Evolutionary conservation across 92 coral and sea anemone genomes (phyloP).

Genomic region (Bergia sp.): DNA sequence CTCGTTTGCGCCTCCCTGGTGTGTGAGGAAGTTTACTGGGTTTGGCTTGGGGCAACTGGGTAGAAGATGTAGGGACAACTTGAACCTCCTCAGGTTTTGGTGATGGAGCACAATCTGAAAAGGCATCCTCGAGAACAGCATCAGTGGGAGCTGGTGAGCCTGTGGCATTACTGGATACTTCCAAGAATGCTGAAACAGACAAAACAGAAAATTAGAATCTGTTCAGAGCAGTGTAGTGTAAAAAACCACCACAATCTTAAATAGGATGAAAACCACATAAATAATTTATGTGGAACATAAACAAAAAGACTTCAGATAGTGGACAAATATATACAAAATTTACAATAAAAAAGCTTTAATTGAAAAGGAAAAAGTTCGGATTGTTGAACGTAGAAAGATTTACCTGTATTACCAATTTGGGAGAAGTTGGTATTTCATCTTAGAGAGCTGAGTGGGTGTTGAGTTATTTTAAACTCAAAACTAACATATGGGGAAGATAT

Average conservation of each 20-base stretch:
- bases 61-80: slow-evolving; percentile 2
- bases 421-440: too few species aligned
- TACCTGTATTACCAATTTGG: too few species aligned
- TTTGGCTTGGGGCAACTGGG: neutral
- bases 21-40: neutral
- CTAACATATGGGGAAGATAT: too few species aligned
- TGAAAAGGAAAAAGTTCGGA: too few species aligned
- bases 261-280: neutral
- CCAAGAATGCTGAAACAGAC: neutral
- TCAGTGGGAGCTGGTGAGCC: slow-evolving; percentile 27
- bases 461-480: too few species aligned
- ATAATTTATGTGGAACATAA: neutral
- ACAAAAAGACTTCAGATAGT: neutral
- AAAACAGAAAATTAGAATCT: neutral
- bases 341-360: too few species aligned
- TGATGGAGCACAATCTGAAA: neutral
- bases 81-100: slow-evolving; percentile 34
- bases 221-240: too few species aligned
- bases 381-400: too few species aligned
- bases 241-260: neutral
- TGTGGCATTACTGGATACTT: slow-evolving; percentile 2
- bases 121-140: slow-evolving; percentile 16
- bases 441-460: too few species aligned
- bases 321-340: neutral
- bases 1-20: slow-evolving; percentile 34